These are phyloP conservation scores for Phrynocephalus guinanensis DNA, from an alignment of 2,797 vertebrate genomes.

Conservation along the genomic window DNA sequence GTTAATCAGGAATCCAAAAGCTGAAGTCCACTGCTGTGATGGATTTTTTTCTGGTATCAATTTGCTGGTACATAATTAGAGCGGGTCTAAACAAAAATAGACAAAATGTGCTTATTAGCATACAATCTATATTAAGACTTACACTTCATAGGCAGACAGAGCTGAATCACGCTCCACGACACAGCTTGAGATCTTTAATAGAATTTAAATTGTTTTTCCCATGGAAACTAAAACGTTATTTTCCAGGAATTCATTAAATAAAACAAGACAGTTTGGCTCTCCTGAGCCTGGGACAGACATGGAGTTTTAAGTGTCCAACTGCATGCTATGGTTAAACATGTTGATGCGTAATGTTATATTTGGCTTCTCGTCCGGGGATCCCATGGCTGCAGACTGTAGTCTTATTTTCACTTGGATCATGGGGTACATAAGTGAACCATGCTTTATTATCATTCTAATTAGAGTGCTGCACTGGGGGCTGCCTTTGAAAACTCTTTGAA, in stretches of 20 bases:
- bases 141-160: background rate
- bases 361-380: too few relatives aligned
- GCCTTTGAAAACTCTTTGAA: background rate
- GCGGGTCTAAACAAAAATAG: conserved; percentile 9
- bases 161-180: too few relatives aligned
- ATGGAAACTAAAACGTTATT: background rate
- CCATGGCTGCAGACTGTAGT: too few relatives aligned
- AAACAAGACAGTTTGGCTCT: background rate
- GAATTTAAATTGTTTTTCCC: background rate
- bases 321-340: background rate
- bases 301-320: background rate
- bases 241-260: background rate
- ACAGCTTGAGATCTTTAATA: background rate
- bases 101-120: conserved; percentile 1
- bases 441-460: background rate
- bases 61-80: conserved; percentile 46
- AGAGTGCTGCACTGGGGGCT: background rate
- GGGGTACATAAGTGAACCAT: background rate
- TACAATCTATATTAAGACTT: background rate
- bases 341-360: background rate
- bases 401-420: too few relatives aligned
- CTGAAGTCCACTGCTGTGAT: conserved; percentile 33
- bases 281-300: background rate
- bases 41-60: conserved; percentile 41
- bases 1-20: conserved; percentile 17